Percentiles rank a stretch among this genome's conserved stretches.
These are phyloP conservation scores for Sphenodon punctatus DNA, from an alignment of 2,797 vertebrate genomes.

Conservation along the genomic window DNA sequence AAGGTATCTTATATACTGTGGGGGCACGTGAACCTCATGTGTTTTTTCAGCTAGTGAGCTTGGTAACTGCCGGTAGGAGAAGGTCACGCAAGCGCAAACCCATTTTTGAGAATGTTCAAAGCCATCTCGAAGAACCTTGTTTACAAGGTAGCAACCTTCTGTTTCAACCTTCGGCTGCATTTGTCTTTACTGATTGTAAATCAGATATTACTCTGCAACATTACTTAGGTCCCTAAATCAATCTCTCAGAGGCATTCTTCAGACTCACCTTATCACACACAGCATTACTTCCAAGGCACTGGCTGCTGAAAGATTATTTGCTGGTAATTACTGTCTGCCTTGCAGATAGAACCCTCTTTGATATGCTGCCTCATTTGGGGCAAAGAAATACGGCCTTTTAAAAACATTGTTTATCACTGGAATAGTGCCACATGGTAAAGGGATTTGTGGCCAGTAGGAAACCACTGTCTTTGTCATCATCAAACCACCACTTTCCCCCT, in stretches of 20 bases:
- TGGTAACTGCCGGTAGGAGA: no score
- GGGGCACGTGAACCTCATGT: no score
- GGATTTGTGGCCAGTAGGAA: accelerated
- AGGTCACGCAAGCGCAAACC: no score
- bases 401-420: accelerated
- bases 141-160: no score
- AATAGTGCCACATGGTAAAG: neutral
- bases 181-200: no score
- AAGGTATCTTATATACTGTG: no score
- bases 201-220: no score
- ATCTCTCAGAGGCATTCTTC: accelerated
- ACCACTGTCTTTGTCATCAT: neutral
- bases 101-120: no score
- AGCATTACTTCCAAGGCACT: neutral
- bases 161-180: no score
- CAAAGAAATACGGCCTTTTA: neutral
- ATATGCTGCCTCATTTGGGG: neutral
- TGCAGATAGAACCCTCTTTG: neutral
- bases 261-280: accelerated
- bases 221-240: neutral
- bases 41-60: no score
- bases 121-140: no score
- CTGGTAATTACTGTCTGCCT: neutral
- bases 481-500: neutral
- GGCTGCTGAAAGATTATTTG: neutral